Conservation (phyloP, 2,113 vertebrate species). For the Podiceps cristatus region DNA sequence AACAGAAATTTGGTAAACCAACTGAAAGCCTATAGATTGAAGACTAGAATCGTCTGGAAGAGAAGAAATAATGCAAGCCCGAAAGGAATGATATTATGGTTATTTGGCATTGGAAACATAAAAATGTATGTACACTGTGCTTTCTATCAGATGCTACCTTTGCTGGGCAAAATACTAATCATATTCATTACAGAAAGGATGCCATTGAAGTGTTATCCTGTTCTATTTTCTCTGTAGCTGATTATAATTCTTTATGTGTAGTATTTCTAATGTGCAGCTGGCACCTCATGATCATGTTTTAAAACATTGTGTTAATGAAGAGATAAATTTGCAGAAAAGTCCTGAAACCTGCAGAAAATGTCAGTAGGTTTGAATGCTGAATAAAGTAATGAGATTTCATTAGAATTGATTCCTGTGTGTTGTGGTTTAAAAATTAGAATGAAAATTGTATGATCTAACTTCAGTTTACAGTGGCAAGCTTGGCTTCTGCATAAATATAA, state of each 20-base stretch:
- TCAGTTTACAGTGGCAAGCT: background rate
- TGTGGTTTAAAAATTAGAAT: background rate
- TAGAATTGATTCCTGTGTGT: background rate
- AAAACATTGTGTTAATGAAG: background rate
- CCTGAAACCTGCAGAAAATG: background rate
- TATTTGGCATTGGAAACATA: background rate
- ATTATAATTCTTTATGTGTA: background rate
- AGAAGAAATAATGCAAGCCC: background rate
- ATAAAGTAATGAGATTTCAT: background rate
- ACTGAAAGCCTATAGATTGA: background rate
- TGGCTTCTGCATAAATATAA: background rate
- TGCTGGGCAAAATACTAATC: background rate
- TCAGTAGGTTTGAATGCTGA: background rate
- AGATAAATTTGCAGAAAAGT: background rate
- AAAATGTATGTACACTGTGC: background rate
- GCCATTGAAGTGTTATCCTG: background rate
- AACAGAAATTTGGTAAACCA: background rate
- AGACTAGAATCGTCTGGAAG: background rate
- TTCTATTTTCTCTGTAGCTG: background rate
- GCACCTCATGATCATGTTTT: background rate
- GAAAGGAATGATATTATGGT: background rate
- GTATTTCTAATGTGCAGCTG: background rate
- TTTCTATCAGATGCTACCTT: background rate
- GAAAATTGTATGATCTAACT: background rate
- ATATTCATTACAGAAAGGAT: background rate